A percentile compares a stretch with the other conserved stretches of the same genome.
These are phyloP conservation scores for Metopolophium dirhodum DNA, from an alignment of 1,140 invertebrate species.

Conservation along the genomic window DNA sequence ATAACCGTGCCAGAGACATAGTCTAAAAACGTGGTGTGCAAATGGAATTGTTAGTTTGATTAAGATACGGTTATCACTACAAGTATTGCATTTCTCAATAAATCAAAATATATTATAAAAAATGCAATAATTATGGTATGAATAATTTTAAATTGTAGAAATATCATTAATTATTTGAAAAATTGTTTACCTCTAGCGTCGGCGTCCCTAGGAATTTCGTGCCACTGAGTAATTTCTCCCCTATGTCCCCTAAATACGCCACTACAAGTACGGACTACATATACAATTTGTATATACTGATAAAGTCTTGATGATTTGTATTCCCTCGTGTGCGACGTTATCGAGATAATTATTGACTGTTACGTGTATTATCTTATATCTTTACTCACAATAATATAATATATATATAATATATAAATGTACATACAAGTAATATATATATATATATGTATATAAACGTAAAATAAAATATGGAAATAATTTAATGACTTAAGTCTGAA, in stretches of 20 bases:
- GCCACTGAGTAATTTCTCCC: neutral
- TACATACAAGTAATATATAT: neutral
- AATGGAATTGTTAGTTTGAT: too few species aligned
- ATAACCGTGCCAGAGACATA: too few species aligned
- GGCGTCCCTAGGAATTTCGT: neutral
- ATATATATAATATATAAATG: neutral
- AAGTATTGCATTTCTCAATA: too few species aligned
- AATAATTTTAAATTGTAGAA: too few species aligned
- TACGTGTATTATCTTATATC: neutral
- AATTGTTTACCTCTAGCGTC: neutral
- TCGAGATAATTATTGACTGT: neutral
- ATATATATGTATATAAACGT: neutral
- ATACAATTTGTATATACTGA: neutral
- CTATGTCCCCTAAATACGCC: neutral
- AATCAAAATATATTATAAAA: too few species aligned
- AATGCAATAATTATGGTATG: too few species aligned
- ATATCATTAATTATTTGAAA: too few species aligned
- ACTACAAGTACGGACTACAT: neutral
- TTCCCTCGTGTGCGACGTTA: neutral
- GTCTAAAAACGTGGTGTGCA: too few species aligned
- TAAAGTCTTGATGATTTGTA: neutral
- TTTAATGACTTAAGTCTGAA: constrained; percentile 18
- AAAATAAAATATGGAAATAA: constrained; percentile 3
- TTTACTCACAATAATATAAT: neutral
- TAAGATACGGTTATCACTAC: too few species aligned